Evolutionary conservation across 2,113 vertebrate genomes (phyloP).

Genomic region (Cyanistes caeruleus): DNA sequence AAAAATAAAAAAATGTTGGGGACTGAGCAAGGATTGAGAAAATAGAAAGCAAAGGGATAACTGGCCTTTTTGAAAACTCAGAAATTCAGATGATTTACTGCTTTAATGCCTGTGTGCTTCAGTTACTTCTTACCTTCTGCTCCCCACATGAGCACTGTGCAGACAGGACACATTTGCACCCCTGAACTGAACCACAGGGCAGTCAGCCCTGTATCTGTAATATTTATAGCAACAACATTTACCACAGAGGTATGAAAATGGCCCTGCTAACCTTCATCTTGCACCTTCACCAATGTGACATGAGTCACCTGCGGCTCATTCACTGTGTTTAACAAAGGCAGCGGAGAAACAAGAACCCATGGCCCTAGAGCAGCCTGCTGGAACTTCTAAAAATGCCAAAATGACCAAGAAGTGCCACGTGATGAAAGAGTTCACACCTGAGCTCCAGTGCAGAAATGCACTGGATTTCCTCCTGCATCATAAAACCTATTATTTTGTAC

Average conservation of each 20-base stretch:
- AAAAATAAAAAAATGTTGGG: neutral
- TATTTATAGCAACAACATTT: neutral
- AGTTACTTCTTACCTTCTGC: neutral
- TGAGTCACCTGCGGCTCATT: neutral
- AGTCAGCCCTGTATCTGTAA: neutral
- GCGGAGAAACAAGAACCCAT: neutral
- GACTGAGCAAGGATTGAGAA: neutral
- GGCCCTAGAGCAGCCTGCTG: neutral
- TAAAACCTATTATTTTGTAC: neutral
- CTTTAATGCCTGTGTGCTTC: neutral
- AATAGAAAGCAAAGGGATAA: neutral
- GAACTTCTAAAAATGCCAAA: neutral
- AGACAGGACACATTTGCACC: neutral
- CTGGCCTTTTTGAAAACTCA: neutral
- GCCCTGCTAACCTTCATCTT: neutral
- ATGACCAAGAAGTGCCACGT: accelerated
- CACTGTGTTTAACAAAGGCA: neutral
- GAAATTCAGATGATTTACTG: neutral
- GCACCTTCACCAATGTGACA: neutral
- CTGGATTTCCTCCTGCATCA: neutral
- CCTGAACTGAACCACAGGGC: neutral
- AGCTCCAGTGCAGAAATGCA: neutral
- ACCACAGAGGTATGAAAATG: neutral
- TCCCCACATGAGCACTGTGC: neutral
- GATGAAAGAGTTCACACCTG: neutral